phyloP scores from a whole-genome alignment of 2,113 vertebrate genomes.

The Chaenogobius annularis region DNA sequence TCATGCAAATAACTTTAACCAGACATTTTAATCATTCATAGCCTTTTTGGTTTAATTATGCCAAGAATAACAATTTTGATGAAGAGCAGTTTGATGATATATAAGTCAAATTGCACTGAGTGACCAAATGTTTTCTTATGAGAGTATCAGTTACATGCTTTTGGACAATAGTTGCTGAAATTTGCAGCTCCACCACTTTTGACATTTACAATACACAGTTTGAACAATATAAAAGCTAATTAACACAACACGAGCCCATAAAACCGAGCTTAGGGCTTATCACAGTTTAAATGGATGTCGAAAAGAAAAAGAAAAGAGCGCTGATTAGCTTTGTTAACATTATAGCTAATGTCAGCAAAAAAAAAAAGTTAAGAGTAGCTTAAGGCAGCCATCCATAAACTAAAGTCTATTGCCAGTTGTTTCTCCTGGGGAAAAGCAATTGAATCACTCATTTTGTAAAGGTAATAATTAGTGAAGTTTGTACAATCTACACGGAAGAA shows the following conservation, averaged over 20 bases:
- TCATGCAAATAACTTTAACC: too few species aligned
- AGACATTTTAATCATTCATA: too few species aligned
- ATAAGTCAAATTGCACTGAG: background rate
- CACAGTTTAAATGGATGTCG: background rate
- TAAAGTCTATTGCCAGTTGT: background rate
- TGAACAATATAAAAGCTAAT: background rate
- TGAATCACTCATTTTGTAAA: background rate
- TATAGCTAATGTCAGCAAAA: background rate
- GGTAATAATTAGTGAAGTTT: background rate
- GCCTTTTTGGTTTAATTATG: too few species aligned
- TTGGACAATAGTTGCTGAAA: background rate
- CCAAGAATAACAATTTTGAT: too few species aligned
- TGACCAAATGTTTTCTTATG: background rate
- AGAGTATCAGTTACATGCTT: background rate
- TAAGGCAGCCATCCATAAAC: background rate
- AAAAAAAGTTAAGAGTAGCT: background rate
- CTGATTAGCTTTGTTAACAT: background rate
- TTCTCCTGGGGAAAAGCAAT: background rate
- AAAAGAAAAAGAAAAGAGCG: background rate
- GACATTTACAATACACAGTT: background rate
- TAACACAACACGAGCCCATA: background rate
- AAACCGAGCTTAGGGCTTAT: background rate
- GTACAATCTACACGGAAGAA: too few species aligned
- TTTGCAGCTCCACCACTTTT: background rate
- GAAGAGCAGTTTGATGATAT: background rate